phyloP scores from a whole-genome alignment of 2,888 invertebrate genomes.

The Cyclophora albipunctata region DNA sequence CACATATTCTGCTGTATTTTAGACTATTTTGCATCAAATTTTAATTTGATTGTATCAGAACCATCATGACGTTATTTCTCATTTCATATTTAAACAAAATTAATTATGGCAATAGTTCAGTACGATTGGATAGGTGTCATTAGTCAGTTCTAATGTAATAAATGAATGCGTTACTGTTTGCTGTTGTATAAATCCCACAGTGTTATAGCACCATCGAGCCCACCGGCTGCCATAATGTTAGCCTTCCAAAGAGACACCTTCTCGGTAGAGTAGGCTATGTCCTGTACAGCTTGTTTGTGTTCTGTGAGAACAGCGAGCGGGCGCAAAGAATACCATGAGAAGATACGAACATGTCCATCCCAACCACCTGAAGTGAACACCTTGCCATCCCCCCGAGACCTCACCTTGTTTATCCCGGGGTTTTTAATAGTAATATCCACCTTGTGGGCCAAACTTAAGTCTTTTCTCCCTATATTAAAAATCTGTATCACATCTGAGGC shows the following conservation, averaged over 20 bases:
- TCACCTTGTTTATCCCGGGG: slow-evolving; percentile 81
- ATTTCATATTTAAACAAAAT: slow-evolving; percentile 6
- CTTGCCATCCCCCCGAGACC: slow-evolving; percentile 80
- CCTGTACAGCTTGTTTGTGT: slow-evolving; percentile 82
- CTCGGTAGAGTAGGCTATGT: slow-evolving; percentile 80
- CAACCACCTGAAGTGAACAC: slow-evolving; percentile 84
- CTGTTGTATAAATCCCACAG: slow-evolving; percentile 87
- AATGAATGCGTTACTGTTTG: slow-evolving; percentile 43
- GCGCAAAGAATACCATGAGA: slow-evolving; percentile 84
- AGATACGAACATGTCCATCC: slow-evolving; percentile 84
- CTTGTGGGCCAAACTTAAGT: slow-evolving; percentile 73
- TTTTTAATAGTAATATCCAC: slow-evolving; percentile 81
- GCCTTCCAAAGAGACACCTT: slow-evolving; percentile 81
- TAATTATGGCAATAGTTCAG: too few species aligned
- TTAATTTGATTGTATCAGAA: too few species aligned
- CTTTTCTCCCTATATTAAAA: slow-evolving; percentile 73
- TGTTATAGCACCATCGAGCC: slow-evolving; percentile 84
- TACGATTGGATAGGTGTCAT: too few species aligned
- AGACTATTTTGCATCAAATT: too few species aligned
- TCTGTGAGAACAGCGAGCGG: slow-evolving; percentile 83
- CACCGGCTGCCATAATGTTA: slow-evolving; percentile 86
- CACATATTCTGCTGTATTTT: too few species aligned
- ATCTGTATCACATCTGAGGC: slow-evolving; percentile 78
- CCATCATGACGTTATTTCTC: too few species aligned
- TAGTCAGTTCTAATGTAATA: slow-evolving; percentile 1